Percentiles rank a stretch among this genome's conserved stretches.
Conservation (phyloP, 2,888 invertebrate genomes). For the Philonicus albiceps region DNA sequence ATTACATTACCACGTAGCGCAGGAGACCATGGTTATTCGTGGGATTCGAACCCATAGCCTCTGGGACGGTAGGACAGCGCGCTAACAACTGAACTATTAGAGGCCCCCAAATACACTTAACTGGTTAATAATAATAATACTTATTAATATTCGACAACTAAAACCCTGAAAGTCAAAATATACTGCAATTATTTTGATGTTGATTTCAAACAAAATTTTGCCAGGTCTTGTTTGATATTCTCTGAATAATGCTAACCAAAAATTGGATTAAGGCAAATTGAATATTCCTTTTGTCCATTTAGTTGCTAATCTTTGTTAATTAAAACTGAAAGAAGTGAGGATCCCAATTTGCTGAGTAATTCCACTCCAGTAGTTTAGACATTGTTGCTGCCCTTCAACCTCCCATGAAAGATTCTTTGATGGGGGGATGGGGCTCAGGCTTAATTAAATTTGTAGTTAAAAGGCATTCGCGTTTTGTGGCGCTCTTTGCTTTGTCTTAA, state of each 20-base stretch:
- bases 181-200: background rate
- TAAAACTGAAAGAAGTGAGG: background rate
- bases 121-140: no score
- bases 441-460: constrained; percentile 14
- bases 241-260: background rate
- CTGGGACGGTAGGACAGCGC: no score
- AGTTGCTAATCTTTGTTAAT: background rate
- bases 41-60: no score
- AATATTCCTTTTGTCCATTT: background rate
- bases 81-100: no score
- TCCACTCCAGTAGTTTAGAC: background rate
- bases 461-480: background rate
- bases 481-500: background rate
- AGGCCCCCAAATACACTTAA: no score
- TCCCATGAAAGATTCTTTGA: background rate
- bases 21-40: no score
- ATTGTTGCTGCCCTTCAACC: background rate
- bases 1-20: no score
- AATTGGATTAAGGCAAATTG: background rate
- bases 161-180: no score
- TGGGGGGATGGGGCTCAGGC: background rate
- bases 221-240: background rate
- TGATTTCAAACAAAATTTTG: background rate
- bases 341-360: background rate
- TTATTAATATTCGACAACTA: no score